These are phyloP conservation scores for Marronus borbonicus DNA, from an alignment of 2,888 invertebrate genomes.

Conservation along the genomic window DNA sequence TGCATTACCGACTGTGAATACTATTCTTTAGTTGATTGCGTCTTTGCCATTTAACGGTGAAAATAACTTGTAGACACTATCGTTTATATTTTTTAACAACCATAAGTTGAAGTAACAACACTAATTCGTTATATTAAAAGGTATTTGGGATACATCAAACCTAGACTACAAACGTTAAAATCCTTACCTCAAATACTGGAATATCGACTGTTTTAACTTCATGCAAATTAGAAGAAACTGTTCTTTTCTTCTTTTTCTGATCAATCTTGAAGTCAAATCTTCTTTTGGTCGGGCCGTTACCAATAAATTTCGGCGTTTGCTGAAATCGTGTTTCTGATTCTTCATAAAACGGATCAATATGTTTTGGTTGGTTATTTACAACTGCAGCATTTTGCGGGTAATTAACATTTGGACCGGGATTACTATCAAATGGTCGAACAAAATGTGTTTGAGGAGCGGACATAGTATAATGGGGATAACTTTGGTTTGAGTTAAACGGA, in stretches of 20 bases:
- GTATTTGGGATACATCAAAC: neutral
- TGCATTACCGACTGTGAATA: too few relatives aligned
- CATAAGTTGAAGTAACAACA: too few relatives aligned
- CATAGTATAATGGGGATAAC: constrained; percentile 29
- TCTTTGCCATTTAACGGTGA: too few relatives aligned
- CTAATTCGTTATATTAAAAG: too few relatives aligned
- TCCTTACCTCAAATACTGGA: constrained; percentile 28
- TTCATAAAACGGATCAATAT: constrained; percentile 29
- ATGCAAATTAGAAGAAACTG: constrained; percentile 57
- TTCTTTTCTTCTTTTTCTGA: constrained; percentile 56
- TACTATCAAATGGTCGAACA: constrained; percentile 22
- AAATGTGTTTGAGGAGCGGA: constrained; percentile 31
- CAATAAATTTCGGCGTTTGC: constrained; percentile 3
- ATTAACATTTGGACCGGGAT: constrained; percentile 29
- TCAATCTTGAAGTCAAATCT: constrained; percentile 51
- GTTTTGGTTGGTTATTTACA: constrained; percentile 24
- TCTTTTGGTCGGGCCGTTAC: constrained; percentile 51
- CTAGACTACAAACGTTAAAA: neutral
- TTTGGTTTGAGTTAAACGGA: constrained; percentile 29
- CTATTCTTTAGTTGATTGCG: too few relatives aligned
- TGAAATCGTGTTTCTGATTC: constrained; percentile 24
- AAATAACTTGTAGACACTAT: too few relatives aligned
- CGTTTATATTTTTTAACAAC: too few relatives aligned
- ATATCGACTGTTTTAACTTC: constrained; percentile 57
- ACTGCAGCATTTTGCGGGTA: constrained; percentile 35